Conservation (phyloP, 2,888 invertebrate species). For the Temnothorax ravouxi region DNA sequence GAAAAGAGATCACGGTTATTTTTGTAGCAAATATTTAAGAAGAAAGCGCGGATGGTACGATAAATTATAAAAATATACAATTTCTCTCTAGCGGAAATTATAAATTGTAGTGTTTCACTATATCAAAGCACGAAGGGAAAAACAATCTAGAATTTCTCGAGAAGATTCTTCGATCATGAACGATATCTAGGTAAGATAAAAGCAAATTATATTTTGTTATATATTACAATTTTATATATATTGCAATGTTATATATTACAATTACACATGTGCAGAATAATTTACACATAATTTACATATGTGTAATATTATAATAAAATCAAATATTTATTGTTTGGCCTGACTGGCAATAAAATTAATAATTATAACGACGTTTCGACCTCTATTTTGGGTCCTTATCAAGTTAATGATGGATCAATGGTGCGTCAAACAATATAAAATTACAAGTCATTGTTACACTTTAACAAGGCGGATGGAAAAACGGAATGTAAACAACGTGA, state of each 20-base stretch:
- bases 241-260: no score
- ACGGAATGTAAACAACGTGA: no score
- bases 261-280: neutral
- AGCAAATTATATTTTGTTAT: neutral
- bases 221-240: neutral
- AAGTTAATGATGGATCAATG: no score
- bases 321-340: no score
- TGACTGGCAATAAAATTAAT: no score
- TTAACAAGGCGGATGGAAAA: no score
- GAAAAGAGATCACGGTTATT: conserved; percentile 24
- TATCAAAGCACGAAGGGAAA: neutral
- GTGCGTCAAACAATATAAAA: no score
- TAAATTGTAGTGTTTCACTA: neutral
- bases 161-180: conserved; percentile 30
- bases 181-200: neutral
- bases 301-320: no score
- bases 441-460: no score
- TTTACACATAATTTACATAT: neutral
- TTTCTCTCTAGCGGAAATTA: conserved; percentile 19
- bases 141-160: neutral
- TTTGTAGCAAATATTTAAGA: conserved; percentile 51
- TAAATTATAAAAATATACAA: conserved; percentile 34
- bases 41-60: neutral
- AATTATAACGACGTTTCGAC: no score
- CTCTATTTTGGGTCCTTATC: no score